These are phyloP conservation scores for Nesoenas mayeri DNA, from an alignment of 2,113 vertebrate genomes.

Conservation along the genomic window DNA sequence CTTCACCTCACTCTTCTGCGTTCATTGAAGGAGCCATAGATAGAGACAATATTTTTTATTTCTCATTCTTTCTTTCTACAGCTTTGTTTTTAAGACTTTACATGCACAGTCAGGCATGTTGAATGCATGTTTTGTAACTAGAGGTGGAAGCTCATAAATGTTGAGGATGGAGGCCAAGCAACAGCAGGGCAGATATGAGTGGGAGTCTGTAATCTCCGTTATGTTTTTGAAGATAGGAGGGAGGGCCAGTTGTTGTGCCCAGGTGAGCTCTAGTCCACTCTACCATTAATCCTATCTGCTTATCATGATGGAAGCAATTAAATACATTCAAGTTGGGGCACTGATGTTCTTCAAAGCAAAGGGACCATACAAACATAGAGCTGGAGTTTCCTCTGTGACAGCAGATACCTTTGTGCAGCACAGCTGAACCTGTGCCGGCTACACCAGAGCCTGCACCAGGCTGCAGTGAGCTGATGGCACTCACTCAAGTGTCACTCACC, in stretches of 20 bases:
- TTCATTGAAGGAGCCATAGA: neutral
- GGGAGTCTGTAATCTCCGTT: neutral
- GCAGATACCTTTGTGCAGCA: neutral
- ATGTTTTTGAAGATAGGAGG: neutral
- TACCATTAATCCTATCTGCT: neutral
- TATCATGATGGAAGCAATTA: neutral
- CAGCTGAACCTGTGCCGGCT: neutral
- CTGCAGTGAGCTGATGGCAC: accelerated
- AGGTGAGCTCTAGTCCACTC: neutral
- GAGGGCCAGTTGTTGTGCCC: neutral
- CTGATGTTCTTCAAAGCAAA: neutral
- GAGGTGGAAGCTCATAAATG: neutral
- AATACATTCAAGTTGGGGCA: neutral
- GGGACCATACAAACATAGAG: neutral
- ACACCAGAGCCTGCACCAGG: accelerated
- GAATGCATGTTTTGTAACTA: neutral
- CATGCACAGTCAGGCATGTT: neutral
- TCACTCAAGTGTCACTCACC: accelerated
- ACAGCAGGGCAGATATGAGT: neutral
- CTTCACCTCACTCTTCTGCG: neutral
- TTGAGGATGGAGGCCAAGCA: neutral
- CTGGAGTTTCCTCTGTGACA: neutral
- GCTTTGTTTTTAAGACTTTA: neutral
- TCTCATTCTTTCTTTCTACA: neutral
- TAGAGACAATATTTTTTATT: neutral